phyloP scores from a whole-genome alignment of 2,888 invertebrate species.

The Cactoblastis cactorum region DNA sequence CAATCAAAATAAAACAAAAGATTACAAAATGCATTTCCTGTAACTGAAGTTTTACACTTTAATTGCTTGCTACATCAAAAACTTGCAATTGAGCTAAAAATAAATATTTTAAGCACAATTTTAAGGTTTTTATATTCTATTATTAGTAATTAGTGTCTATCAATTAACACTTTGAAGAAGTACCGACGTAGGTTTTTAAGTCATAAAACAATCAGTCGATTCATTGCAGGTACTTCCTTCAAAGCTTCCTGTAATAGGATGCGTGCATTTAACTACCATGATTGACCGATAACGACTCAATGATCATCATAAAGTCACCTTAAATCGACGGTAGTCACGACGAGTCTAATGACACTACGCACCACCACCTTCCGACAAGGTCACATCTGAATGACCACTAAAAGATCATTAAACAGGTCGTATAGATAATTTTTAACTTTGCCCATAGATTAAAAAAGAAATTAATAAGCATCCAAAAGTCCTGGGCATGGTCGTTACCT shows the following conservation, averaged over 20 bases:
- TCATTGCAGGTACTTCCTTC: slow-evolving; percentile 7
- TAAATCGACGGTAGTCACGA: slow-evolving; percentile 6
- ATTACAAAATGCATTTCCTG: too few species aligned
- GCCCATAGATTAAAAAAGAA: background rate
- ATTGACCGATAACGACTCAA: slow-evolving; percentile 14
- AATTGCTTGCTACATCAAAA: too few species aligned
- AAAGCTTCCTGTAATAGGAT: background rate
- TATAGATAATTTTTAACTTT: background rate
- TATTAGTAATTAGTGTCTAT: too few species aligned
- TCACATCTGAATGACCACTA: slow-evolving; percentile 12
- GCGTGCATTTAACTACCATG: slow-evolving; percentile 5
- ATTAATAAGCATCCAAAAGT: too few species aligned
- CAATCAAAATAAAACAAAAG: too few species aligned
- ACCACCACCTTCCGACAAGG: slow-evolving; percentile 20
- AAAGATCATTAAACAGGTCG: background rate
- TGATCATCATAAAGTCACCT: slow-evolving; percentile 10
- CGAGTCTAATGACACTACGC: slow-evolving; percentile 22
- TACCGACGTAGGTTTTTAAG: background rate
- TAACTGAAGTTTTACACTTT: too few species aligned
- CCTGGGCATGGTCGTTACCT: too few species aligned
- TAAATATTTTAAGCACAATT: too few species aligned
- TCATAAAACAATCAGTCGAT: background rate
- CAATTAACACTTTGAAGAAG: too few species aligned
- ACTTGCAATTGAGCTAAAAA: too few species aligned
- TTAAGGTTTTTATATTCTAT: too few species aligned